Percentiles rank a stretch among this genome's conserved stretches.
Evolutionary conservation across 2,797 vertebrate genomes (phyloP).

Genomic region (Periparus ater): DNA sequence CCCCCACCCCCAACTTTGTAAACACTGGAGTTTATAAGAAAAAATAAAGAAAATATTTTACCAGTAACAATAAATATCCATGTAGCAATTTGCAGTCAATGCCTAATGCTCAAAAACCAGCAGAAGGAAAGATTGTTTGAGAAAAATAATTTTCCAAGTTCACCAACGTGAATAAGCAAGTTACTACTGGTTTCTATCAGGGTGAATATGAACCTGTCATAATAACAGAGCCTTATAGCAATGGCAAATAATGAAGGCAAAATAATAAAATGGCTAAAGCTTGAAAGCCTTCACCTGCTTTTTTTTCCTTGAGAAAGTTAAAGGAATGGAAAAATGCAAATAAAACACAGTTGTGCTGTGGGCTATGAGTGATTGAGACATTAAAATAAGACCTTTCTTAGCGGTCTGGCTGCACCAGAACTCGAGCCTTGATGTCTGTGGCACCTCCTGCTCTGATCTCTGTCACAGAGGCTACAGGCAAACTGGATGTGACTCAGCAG

Average conservation of each 20-base stretch:
- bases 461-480: neutral
- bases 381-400: neutral
- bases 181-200: neutral
- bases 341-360: neutral
- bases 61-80: neutral
- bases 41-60: neutral
- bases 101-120: neutral
- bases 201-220: slow-evolving; percentile 13
- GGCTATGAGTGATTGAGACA: neutral
- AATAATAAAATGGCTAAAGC: neutral
- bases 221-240: neutral
- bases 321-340: neutral
- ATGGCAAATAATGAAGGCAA: slow-evolving; percentile 19
- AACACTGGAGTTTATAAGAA: neutral
- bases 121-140: neutral
- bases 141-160: slow-evolving; percentile 45
- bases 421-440: neutral
- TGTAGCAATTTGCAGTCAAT: neutral
- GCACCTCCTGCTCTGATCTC: neutral
- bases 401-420: neutral
- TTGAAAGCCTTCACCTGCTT: neutral
- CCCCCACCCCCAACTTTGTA: neutral
- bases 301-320: neutral
- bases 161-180: slow-evolving; percentile 1
- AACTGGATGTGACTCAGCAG: neutral